These are phyloP conservation scores for Zaprionus davidi DNA, from an alignment of 1,140 invertebrate genomes.

Conservation along the genomic window DNA sequence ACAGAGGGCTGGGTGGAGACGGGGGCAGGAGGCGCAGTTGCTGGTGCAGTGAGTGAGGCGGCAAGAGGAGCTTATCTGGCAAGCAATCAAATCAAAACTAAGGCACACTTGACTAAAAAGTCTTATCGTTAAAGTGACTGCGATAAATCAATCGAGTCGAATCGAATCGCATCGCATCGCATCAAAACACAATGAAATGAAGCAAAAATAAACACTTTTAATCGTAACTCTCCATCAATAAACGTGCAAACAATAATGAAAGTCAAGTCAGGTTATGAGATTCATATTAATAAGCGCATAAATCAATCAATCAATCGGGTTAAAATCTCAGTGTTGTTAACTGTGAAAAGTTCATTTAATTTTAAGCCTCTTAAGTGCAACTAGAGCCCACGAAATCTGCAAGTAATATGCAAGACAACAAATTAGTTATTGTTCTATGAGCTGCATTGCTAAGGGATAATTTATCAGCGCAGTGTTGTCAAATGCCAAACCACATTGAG, in stretches of 20 bases:
- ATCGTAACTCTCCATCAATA: constrained; percentile 34
- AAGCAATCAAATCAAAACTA: constrained; percentile 60
- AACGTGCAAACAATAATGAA: constrained; percentile 47
- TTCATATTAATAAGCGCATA: constrained; percentile 4
- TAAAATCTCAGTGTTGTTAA: constrained; percentile 1
- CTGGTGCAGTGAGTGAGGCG: background rate
- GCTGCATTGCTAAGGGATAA: background rate
- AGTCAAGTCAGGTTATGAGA: constrained; percentile 30
- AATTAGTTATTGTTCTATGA: background rate
- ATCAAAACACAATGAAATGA: constrained; percentile 33
- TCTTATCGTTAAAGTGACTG: constrained; percentile 58
- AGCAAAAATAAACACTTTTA: constrained; percentile 13
- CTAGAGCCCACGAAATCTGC: background rate
- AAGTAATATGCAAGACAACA: background rate
- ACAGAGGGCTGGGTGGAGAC: background rate
- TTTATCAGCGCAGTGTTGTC: background rate
- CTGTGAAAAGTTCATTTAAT: background rate
- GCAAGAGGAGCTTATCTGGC: constrained; percentile 35
- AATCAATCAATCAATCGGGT: constrained; percentile 17
- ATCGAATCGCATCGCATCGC: background rate
- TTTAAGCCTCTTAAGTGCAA: background rate
- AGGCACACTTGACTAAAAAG: constrained; percentile 23
- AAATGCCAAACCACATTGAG: background rate
- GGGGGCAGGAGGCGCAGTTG: background rate
- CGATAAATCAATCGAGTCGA: constrained; percentile 64